Base-by-base conservation (phyloP, 1,140 invertebrate species). In the Pachypeltis micranthus region DNA sequence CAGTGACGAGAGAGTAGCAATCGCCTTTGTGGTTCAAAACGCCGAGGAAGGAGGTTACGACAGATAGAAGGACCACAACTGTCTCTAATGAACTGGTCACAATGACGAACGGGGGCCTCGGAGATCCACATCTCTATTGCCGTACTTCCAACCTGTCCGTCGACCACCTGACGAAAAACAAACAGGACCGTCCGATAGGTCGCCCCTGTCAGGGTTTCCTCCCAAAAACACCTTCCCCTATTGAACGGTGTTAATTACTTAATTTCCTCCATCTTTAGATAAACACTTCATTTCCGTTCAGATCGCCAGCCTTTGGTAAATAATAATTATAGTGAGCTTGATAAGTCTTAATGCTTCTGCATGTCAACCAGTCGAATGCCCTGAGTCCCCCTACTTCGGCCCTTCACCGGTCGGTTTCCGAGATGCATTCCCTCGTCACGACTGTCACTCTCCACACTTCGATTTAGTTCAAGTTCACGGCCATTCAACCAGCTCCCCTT, bases 401-500 rank as follows among this genome's bases (percentile, higher is more conserved):
- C 47, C n/a, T n/a, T n/a, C n/a, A n/a, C n/a, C n/a, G n/a, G n/a
- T n/a, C n/a, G n/a, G n/a, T n/a, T n/a, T n/a, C n/a, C 47, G 47
- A 39, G 31, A 51, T 51, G 47, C 47, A 51, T 51, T 51, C 7
- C 31, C 31, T 10, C 47, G 47, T 51, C 47, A 51, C 7, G 4
- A 16, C 47, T 51, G 47, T 14, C 47, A 51, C 23, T 51, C 23
- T n/a, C n/a, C n/a, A n/a, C 47, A 16, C 10, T 21, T 51, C 47
- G 12, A 51, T 51, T 51, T 16, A 51, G 47, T 51, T 51, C 47
- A 51, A 51, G 47, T 51, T 51, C 47, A 51, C 47, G 47, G 47
- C 12, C 47, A 51, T 51, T 51, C 47, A 51, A 51, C 21, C 23
- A 21, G 47, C 23, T 51, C 47, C 47, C 19, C 47, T 51, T 4